These are phyloP conservation scores for Dynastes hyllus DNA, from an alignment of 2,888 invertebrate genomes.

Conservation along the genomic window DNA sequence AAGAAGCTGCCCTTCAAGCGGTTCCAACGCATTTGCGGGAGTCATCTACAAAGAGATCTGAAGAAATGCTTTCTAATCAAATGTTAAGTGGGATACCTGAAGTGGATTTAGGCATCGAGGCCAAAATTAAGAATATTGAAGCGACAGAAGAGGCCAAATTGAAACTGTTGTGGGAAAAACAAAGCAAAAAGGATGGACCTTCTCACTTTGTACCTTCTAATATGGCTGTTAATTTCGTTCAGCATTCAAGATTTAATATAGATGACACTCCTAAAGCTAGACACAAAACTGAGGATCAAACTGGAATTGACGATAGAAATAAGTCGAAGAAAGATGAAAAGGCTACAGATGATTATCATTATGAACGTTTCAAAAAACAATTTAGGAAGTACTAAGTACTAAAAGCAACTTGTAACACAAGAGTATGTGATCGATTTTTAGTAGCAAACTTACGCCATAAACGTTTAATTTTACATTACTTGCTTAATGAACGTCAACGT, in stretches of 20 bases:
- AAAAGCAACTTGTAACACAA: background rate
- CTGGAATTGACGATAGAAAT: constrained; percentile 71
- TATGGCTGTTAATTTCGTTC: constrained; percentile 98
- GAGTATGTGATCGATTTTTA: too few relatives aligned
- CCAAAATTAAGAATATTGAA: constrained; percentile 98
- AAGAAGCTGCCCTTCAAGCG: constrained; percentile 91
- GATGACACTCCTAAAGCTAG: constrained; percentile 80
- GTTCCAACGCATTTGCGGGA: constrained; percentile 81
- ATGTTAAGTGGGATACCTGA: constrained; percentile 99
- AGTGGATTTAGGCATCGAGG: constrained; percentile 99
- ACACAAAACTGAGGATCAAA: constrained; percentile 74
- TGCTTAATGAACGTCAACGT: too few relatives aligned
- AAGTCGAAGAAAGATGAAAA: constrained; percentile 89
- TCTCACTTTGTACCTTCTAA: constrained; percentile 98
- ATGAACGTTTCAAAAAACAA: constrained; percentile 97
- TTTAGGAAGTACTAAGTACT: constrained; percentile 85
- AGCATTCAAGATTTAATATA: constrained; percentile 94
- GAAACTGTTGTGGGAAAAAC: constrained; percentile 89
- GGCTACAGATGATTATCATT: constrained; percentile 97
- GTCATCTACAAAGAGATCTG: constrained; percentile 90
- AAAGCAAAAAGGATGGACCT: constrained; percentile 93
- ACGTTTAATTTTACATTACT: too few relatives aligned
- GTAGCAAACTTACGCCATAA: too few relatives aligned
- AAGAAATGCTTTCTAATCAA: constrained; percentile 99
- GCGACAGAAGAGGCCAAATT: constrained; percentile 99